Percentiles rank a stretch among this genome's conserved stretches.
phyloP scores from a whole-genome alignment of 2,797 vertebrate genomes.

The Lacerta bilineata region DNA sequence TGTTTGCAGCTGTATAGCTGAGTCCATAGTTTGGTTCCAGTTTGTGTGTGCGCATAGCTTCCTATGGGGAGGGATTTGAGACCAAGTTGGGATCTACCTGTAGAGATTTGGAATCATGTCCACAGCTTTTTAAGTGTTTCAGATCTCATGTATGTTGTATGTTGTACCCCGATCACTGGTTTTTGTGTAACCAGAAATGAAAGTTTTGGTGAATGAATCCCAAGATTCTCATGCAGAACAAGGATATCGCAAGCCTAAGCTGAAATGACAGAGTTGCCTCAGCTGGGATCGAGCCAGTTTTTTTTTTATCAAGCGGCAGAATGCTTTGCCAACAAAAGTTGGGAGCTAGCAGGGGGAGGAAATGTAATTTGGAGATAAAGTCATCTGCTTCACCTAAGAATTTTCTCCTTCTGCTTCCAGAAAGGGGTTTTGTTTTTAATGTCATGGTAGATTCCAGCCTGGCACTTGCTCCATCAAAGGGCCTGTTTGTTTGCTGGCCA shows the following conservation, averaged over 20 bases:
- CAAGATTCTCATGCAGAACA: background rate
- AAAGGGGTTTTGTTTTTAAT: slow-evolving; percentile 1
- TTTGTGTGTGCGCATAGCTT: too few species aligned
- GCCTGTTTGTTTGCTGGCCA: background rate
- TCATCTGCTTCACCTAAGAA: background rate
- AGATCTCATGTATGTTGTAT: background rate
- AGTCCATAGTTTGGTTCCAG: background rate
- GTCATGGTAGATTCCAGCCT: background rate
- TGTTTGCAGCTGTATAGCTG: too few species aligned
- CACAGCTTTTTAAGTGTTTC: background rate
- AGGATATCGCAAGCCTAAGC: background rate
- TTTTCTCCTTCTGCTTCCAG: background rate
- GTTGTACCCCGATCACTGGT: background rate
- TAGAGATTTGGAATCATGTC: background rate
- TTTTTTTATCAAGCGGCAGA: background rate
- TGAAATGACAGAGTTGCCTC: background rate
- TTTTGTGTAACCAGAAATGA: background rate
- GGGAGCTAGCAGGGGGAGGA: too few species aligned
- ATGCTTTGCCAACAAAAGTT: background rate
- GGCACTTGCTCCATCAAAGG: slow-evolving; percentile 5
- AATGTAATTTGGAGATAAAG: background rate
- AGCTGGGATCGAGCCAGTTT: background rate
- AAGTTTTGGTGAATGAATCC: background rate
- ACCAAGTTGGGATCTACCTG: background rate
- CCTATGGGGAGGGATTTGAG: background rate